phyloP scores from a whole-genome alignment of 2,113 vertebrate genomes.

The Oxyura jamaicensis region DNA sequence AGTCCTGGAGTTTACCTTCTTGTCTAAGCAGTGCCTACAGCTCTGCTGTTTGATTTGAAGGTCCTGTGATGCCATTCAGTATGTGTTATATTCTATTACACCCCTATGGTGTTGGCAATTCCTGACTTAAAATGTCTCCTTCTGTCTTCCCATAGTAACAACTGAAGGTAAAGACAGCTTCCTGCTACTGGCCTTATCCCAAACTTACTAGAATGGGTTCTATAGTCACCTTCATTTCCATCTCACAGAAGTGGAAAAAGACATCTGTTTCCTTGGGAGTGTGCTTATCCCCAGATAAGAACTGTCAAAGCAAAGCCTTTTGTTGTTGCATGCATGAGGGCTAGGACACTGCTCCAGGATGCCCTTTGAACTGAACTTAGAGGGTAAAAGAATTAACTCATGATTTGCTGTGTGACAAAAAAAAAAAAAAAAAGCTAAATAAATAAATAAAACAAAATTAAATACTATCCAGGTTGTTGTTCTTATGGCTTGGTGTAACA shows the following conservation, averaged over 20 bases:
- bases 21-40: not conserved
- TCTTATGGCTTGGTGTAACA: not conserved
- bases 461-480: not conserved
- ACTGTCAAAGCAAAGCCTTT: not conserved
- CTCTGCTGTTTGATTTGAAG: not conserved
- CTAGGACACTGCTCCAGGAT: not conserved
- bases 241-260: not conserved
- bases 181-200: not conserved
- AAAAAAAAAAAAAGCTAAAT: not conserved
- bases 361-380: not conserved
- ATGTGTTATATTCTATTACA: rapidly evolving
- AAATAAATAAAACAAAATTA: not conserved
- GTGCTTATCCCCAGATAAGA: not conserved
- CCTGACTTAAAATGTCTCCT: not conserved
- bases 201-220: not conserved
- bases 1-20: not conserved
- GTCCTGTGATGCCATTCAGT: too few relatives aligned
- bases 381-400: not conserved
- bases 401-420: not conserved
- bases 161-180: not conserved
- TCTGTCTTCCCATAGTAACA: not conserved
- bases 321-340: not conserved
- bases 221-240: not conserved
- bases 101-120: not conserved
- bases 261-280: not conserved